phyloP scores from a whole-genome alignment of 2,113 vertebrate genomes.

The Benitochromis conjunctus region DNA sequence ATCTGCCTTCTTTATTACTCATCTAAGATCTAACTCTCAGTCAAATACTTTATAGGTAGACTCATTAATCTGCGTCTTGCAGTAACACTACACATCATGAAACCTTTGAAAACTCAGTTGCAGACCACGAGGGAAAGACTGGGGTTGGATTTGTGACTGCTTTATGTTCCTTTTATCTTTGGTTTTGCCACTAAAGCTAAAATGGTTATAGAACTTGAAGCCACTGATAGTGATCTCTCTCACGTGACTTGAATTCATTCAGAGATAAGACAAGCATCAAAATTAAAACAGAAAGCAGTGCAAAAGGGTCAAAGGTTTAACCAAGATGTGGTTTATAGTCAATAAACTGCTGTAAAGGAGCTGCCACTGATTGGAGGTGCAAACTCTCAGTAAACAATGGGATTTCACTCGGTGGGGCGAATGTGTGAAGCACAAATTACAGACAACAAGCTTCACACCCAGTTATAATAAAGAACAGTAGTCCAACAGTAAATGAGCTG shows the following conservation, averaged over 20 bases:
- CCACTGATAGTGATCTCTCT: background rate
- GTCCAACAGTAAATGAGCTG: background rate
- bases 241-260: background rate
- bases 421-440: background rate
- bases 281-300: background rate
- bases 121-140: background rate
- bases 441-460: background rate
- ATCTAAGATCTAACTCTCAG: background rate
- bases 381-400: background rate
- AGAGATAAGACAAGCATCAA: background rate
- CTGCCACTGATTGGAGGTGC: background rate
- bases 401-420: background rate
- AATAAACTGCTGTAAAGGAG: background rate
- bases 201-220: background rate
- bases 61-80: background rate
- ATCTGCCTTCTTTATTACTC: background rate
- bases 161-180: background rate
- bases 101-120: background rate
- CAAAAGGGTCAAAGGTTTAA: background rate
- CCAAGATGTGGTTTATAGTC: background rate
- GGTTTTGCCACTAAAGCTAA: background rate
- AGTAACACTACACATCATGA: background rate
- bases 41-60: fast-evolving
- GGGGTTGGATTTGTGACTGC: background rate
- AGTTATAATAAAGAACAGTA: background rate